Evolutionary conservation across 1,140 invertebrate genomes (phyloP), one percentile per base, ranked within the genome.

Genomic region (Eueides isabella): DNA sequence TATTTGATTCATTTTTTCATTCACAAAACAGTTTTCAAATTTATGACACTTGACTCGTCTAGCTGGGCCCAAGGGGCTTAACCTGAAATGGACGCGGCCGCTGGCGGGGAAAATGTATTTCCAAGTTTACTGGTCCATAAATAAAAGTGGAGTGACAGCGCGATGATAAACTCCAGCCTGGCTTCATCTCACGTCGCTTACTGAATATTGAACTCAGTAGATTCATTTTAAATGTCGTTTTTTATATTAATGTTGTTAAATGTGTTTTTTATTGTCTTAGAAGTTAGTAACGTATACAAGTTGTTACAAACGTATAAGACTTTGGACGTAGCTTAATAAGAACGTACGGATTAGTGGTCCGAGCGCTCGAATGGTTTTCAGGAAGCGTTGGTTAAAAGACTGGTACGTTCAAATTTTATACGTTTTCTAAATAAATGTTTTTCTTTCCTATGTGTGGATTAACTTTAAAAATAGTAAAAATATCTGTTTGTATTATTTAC

Each of bases 81-180:
- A 90, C 89, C 91, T 92, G 90, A 84, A 91, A 92, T 91, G 91
- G 91, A 91, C 91, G 88, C 81, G 85, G 82, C 83, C 85, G 87
- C 81, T 81, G 79, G 77, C 83, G 85, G 84, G 84, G 82, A 91
- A 91, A 92, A 92, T 92, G 91, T 92, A 92, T 92, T 91, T 92
- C 83, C 87, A 89, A 89, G 91, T 92, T 91, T 90, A 92, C 91
- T 90, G 87, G 86, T 81, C 84, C 89, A 92, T 92, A 92, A 92
- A 92, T 92, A 92, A 92, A 86, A 75, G 82, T 84, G 83, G 88
- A 92, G 88, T 92, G 91, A 92, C 89, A 87, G 85, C 72, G 80
- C 85, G 88, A 92, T 92, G 90, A 92, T 92, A 91, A 91, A 92
- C 87, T 91, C 84, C 67, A 76, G 80, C 84, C 80, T 81, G 84